Conservation (phyloP, 2,113 vertebrate genomes). For the Scomber japonicus region DNA sequence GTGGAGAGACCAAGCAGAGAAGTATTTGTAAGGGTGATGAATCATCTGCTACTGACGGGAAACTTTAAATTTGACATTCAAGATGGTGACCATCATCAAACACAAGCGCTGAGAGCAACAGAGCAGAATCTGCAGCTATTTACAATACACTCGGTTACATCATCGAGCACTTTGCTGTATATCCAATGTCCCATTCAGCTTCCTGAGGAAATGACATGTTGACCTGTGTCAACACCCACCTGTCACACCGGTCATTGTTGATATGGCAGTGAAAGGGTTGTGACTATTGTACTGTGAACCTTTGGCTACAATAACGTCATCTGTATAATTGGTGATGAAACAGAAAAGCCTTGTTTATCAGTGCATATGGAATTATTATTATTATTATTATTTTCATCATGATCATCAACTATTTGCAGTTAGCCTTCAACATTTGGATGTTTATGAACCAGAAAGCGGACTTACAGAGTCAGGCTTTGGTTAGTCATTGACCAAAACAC, state of each 20-base stretch:
- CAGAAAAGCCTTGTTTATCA: too few relatives aligned
- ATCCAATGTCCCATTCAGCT: background rate
- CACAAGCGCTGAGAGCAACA: background rate
- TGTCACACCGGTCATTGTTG: background rate
- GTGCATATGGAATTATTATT: too few relatives aligned
- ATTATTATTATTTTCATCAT: too few relatives aligned
- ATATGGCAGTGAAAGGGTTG: background rate
- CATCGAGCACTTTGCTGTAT: background rate
- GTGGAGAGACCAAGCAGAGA: conserved; percentile 15
- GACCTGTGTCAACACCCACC: background rate
- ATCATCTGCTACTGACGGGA: conserved; percentile 65
- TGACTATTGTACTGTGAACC: background rate
- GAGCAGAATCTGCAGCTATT: background rate
- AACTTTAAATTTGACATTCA: conserved; percentile 40
- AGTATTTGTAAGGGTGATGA: conserved; percentile 50
- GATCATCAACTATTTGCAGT: too few relatives aligned
- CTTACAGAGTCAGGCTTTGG: too few relatives aligned
- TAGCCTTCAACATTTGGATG: too few relatives aligned
- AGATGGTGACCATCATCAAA: conserved; percentile 2
- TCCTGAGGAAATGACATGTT: background rate
- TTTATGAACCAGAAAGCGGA: conserved; percentile 6
- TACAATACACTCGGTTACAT: background rate
- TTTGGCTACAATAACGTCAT: background rate
- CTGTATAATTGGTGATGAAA: too few relatives aligned
- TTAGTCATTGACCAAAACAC: background rate